A percentile compares a stretch with the other conserved stretches of the same genome.
Conservation (phyloP, 2,888 invertebrate species). For the Dryobotodes eremita region DNA sequence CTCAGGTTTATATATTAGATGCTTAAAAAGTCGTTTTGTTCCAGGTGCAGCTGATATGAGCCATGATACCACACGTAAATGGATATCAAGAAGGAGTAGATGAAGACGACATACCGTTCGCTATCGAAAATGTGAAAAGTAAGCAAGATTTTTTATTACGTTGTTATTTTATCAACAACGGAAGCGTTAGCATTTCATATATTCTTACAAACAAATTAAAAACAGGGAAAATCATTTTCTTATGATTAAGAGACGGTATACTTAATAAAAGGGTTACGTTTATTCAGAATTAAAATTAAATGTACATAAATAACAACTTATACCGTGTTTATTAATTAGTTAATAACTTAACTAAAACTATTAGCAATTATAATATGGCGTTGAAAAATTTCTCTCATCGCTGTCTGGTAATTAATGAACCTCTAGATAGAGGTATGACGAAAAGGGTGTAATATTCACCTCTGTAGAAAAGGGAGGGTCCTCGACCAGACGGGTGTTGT, state of each 20-base stretch:
- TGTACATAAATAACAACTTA: too few relatives aligned
- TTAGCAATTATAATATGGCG: too few relatives aligned
- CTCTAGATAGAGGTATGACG: too few relatives aligned
- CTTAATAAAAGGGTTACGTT: background rate
- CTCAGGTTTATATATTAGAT: background rate
- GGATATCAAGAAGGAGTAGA: constrained; percentile 72
- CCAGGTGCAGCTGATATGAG: constrained; percentile 53
- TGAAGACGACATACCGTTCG: constrained; percentile 71
- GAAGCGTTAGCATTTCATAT: background rate
- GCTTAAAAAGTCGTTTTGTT: constrained; percentile 16
- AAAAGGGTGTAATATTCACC: too few relatives aligned
- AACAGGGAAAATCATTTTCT: background rate
- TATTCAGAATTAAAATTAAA: background rate
- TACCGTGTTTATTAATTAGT: too few relatives aligned
- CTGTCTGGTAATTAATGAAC: too few relatives aligned
- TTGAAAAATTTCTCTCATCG: too few relatives aligned
- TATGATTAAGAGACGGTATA: background rate
- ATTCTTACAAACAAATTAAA: too few relatives aligned
- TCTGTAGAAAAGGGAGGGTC: too few relatives aligned
- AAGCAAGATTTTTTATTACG: constrained; percentile 40
- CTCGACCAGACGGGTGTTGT: too few relatives aligned
- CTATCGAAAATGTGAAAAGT: constrained; percentile 72
- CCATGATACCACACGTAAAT: constrained; percentile 81
- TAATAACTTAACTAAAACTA: too few relatives aligned
- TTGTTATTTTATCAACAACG: background rate